phyloP scores from a whole-genome alignment of 2,113 vertebrate species.

The Hemiprocne comata region DNA sequence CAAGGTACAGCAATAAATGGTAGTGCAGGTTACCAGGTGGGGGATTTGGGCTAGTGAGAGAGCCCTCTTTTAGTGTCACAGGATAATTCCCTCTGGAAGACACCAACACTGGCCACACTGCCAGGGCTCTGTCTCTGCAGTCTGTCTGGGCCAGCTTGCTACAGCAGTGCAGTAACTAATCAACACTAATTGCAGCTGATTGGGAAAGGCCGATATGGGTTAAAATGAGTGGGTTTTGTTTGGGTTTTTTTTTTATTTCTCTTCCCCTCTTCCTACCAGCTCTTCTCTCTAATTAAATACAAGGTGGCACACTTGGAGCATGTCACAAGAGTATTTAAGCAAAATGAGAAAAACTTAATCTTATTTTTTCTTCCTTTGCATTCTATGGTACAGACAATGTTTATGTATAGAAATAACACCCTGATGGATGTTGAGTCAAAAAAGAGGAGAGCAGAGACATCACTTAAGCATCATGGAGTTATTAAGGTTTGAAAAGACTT shows the following conservation, averaged over 20 bases:
- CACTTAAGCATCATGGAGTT: background rate
- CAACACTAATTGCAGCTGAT: background rate
- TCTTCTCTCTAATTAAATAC: background rate
- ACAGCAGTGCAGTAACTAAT: background rate
- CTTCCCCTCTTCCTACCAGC: background rate
- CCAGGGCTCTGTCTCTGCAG: rapidly evolving
- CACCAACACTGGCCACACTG: rapidly evolving
- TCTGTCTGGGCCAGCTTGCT: background rate
- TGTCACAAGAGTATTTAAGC: background rate
- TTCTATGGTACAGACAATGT: background rate
- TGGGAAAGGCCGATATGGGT: background rate
- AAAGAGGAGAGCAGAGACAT: background rate
- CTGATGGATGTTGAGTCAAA: background rate
- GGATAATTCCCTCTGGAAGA: background rate
- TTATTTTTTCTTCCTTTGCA: background rate
- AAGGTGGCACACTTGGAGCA: background rate
- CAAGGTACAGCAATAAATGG: background rate
- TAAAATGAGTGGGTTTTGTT: background rate
- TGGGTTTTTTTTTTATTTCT: background rate
- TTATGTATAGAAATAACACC: background rate
- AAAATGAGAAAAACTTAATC: background rate
- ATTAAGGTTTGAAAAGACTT: too few relatives aligned
- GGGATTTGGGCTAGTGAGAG: background rate
- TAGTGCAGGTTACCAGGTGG: background rate
- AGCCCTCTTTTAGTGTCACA: rapidly evolving